Conservation (phyloP, 2,113 vertebrate genomes). For the Sardina pilchardus region DNA sequence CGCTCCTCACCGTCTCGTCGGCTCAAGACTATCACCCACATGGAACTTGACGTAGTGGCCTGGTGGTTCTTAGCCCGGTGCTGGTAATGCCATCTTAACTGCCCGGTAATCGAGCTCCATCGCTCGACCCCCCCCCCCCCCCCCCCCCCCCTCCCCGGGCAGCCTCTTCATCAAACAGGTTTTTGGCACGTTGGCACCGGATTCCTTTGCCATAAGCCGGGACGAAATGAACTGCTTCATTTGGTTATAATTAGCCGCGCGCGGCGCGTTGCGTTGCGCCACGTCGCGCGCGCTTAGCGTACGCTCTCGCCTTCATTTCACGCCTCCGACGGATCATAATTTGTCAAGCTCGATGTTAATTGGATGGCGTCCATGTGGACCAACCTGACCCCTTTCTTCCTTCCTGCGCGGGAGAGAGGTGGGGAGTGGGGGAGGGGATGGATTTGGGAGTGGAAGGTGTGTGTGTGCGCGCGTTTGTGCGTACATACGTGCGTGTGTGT, state of each 20-base stretch:
- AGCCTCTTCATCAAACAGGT: slow-evolving; percentile 41
- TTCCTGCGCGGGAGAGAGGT: not conserved
- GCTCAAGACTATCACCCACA: too few species aligned
- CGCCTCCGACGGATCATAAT: slow-evolving; percentile 75
- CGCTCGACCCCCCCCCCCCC: not conserved
- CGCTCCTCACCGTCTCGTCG: not conserved
- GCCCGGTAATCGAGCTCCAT: not conserved
- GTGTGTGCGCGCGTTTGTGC: too few species aligned
- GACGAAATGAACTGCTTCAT: slow-evolving; percentile 70
- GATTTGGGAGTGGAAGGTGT: too few species aligned
- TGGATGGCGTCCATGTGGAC: slow-evolving; percentile 68
- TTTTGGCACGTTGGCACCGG: slow-evolving; percentile 59
- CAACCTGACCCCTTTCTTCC: slow-evolving; percentile 60
- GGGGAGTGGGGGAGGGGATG: too few species aligned
- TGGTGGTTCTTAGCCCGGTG: too few species aligned
- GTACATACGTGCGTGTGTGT: too few species aligned
- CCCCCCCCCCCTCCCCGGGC: slow-evolving; percentile 20
- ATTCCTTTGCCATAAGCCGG: slow-evolving; percentile 59
- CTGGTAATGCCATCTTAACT: too few species aligned
- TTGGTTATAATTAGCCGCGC: slow-evolving; percentile 70
- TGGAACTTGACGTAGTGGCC: too few species aligned
- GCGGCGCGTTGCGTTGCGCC: not conserved
- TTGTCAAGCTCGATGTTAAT: slow-evolving; percentile 73
- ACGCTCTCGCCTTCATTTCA: slow-evolving; percentile 74
- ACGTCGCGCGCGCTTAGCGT: slow-evolving; percentile 30